Evolutionary conservation across 2,888 invertebrate genomes (phyloP), one percentile per base, ranked within the genome.

Genomic region (Aproaerema taeniolella): DNA sequence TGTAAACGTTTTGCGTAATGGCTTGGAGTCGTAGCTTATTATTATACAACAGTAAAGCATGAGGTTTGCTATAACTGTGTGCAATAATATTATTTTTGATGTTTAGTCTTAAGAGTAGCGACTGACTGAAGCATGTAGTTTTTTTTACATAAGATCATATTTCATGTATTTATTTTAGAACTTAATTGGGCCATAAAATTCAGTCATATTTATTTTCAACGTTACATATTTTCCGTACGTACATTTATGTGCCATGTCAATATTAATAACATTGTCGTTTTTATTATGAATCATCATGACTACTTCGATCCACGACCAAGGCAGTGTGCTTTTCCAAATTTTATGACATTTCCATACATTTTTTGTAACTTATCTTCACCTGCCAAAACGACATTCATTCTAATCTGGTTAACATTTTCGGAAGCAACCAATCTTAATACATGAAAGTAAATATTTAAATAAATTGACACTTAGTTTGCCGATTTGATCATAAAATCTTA

Each of bases 51-150:
- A n/a, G n/a, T n/a, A 43, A 50, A 52, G 67, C 68, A 67, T 72
- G 67, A 46, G 49, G 46, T 50, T 53, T 53, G 53, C 50, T 53
- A 54, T 52, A 53, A 52, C 50, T 47, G 63, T 61, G 58, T 63
- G 59, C 46, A 46, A 46, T 46, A 45, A 46, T 45, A 40, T 37
- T 49, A 44, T 50, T 53, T 43, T 45, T 46, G 41, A 47, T 32
- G 14, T 41, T 28, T 34, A 20, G 20, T 41, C 35, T 37, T 44
- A 43, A n/a, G 25, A 31, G 40, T 45, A 51, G 45, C 50, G 73
- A 74, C 79, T 78, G 79, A 79, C 79, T 75, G 74, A 71, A 73
- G 79, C 80, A 79, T 79, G 69, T 59, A 58, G 52, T 55, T 43
- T 55, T 58, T 39, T 38, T n/a, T 35, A 39, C 16, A 30, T 11